Evolutionary conservation across 2,888 invertebrate genomes (phyloP).

Genomic region (Ecliptopera silaceata): DNA sequence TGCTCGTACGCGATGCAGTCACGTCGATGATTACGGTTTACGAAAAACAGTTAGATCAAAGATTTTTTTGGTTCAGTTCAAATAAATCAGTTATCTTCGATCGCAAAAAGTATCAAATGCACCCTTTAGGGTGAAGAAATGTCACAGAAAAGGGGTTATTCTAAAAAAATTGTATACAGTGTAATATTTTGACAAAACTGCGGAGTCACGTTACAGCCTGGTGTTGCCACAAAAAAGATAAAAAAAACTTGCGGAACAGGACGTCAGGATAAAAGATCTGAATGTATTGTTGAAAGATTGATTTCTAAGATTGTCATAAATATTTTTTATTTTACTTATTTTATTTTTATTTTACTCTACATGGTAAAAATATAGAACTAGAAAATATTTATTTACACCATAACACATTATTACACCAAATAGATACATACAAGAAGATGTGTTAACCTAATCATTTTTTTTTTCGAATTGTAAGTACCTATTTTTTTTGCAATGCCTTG

Average conservation of each 20-base stretch:
- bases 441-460: too few species aligned
- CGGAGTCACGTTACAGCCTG: slow-evolving; percentile 44
- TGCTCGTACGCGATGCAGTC: too few species aligned
- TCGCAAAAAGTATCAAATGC: slow-evolving; percentile 67
- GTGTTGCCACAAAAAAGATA: slow-evolving; percentile 39
- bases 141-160: slow-evolving; percentile 61
- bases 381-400: too few species aligned
- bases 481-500: too few species aligned
- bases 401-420: too few species aligned
- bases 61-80: background rate
- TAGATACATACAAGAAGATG: too few species aligned
- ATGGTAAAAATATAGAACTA: too few species aligned
- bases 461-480: too few species aligned
- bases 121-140: slow-evolving; percentile 52
- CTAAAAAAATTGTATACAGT: slow-evolving; percentile 63
- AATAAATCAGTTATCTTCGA: slow-evolving; percentile 58
- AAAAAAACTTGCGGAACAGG: slow-evolving; percentile 41
- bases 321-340: background rate
- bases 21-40: too few species aligned
- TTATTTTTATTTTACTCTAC: too few species aligned
- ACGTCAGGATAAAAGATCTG: slow-evolving; percentile 8
- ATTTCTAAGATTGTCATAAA: slow-evolving; percentile 6
- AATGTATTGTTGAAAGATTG: slow-evolving; percentile 9
- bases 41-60: too few species aligned
- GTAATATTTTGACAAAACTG: slow-evolving; percentile 81